Conservation (phyloP, 1,140 invertebrate genomes). For the Lerema accius region DNA sequence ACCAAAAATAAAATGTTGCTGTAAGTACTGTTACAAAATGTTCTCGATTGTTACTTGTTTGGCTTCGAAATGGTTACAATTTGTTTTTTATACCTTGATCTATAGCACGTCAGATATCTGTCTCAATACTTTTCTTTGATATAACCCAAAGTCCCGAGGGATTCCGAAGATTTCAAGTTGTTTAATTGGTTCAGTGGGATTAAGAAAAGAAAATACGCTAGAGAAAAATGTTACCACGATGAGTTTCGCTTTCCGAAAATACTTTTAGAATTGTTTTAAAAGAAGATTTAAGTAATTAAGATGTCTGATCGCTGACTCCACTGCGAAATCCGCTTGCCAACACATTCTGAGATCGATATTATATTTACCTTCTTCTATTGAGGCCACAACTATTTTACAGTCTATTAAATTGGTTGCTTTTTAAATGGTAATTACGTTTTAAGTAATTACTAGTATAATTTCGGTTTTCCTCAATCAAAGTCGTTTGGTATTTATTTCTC, state of each 20-base stretch:
- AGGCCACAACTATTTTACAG: conserved; percentile 11
- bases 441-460: conserved; percentile 4
- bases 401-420: conserved; percentile 22
- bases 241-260: conserved; percentile 36
- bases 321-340: conserved; percentile 25
- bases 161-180: conserved; percentile 36
- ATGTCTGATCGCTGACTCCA: conserved; percentile 35
- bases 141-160: conserved; percentile 14
- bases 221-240: conserved; percentile 33
- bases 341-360: conserved; percentile 29
- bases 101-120: not conserved
- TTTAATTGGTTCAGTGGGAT: conserved; percentile 46
- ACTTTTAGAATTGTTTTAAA: conserved; percentile 42
- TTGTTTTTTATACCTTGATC: not conserved
- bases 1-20: no score
- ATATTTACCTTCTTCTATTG: conserved; percentile 25
- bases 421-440: conserved; percentile 8
- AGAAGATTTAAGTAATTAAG: conserved; percentile 45
- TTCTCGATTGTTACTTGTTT: no score
- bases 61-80: no score
- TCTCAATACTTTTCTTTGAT: conserved; percentile 13
- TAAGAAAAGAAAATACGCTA: conserved; percentile 42
- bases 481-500: no score
- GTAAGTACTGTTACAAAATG: no score
- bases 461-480: no score